phyloP scores from a whole-genome alignment of 1,140 invertebrate species.

The Pseudomyrmex dendroicus region DNA sequence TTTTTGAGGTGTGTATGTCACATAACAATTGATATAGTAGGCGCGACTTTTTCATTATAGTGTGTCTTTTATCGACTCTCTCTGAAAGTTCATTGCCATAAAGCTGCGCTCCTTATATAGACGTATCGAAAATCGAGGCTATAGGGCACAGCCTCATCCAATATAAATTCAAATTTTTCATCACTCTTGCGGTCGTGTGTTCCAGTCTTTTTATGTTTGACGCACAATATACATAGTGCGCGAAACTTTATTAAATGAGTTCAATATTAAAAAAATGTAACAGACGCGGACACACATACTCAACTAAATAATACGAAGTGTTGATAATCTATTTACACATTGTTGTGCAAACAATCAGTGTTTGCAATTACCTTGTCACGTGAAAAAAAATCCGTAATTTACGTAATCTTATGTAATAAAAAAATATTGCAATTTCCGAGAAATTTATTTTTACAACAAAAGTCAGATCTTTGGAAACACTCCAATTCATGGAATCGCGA shows the following conservation, averaged over 20 bases:
- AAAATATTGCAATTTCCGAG: no score
- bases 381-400: no score
- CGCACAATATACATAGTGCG: conserved; percentile 24
- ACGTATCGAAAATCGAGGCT: conserved; percentile 49
- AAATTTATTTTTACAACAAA: no score
- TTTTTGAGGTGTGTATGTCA: no score
- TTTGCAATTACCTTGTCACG: no score
- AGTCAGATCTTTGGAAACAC: background rate
- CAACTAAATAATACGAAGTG: background rate
- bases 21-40: no score
- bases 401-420: no score
- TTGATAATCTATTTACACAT: background rate
- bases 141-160: conserved; percentile 38
- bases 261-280: conserved; percentile 14
- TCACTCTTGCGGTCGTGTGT: conserved; percentile 33
- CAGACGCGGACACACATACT: no score
- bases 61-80: conserved; percentile 5
- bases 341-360: no score
- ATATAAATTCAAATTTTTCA: conserved; percentile 61
- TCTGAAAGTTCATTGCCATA: conserved; percentile 18
- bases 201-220: conserved; percentile 40
- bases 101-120: conserved; percentile 25
- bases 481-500: background rate
- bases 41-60: background rate
- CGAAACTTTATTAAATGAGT: conserved; percentile 44